Base-by-base conservation (phyloP, 2,888 invertebrate species). In the Noctua janthe region DNA sequence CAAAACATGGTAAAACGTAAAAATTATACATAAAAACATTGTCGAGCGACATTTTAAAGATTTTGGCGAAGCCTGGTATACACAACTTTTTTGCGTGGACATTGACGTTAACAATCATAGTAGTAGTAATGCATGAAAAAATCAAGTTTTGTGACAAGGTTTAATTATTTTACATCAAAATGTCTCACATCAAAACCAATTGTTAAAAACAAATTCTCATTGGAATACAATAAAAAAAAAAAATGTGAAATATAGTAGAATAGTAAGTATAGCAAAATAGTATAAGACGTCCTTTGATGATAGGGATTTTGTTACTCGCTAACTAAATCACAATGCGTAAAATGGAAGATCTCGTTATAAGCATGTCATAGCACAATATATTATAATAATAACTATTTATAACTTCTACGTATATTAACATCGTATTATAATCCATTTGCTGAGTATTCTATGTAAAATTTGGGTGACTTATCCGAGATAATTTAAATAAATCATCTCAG, bases 391-490 rank as follows among this genome's bases (percentile, higher is more conserved):
- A 39, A 66, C 35, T 43, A 64, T 49, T 39, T 72, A 67, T 62
- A 59, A 75, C 43, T 56, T 47, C 59, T 87, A 74, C 76, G 29
- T 83, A 73, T 62, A 49, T 73, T 11, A 76, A 79, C 56, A 67
- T 70, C 54, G 66, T 66, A 70, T 15, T 66, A 66, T 66, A 70
- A 6, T 69, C 66, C 23, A 84, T 70, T 73, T 71, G 35, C 54
- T 59, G 51, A 83, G 78, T 78, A 75, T 82, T 78, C 35, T 62
- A 43, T 73, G 51, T 74, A 66, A 72, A 82, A 70, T 35, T 66
- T 54, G 15, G 20, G 39, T 77, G 47, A 74, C 62, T 73, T 76
- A 66, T 29, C 20, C 3, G 35, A 64, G 64, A 64, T 35, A 35
- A 64, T 64, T 64, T 64, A 10, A 35, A 64, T 35, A 35, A 66